Evolutionary conservation across 1,140 invertebrate genomes (phyloP), one percentile per base, ranked within the genome.

Genomic region (Drosophila sturtevanti): DNA sequence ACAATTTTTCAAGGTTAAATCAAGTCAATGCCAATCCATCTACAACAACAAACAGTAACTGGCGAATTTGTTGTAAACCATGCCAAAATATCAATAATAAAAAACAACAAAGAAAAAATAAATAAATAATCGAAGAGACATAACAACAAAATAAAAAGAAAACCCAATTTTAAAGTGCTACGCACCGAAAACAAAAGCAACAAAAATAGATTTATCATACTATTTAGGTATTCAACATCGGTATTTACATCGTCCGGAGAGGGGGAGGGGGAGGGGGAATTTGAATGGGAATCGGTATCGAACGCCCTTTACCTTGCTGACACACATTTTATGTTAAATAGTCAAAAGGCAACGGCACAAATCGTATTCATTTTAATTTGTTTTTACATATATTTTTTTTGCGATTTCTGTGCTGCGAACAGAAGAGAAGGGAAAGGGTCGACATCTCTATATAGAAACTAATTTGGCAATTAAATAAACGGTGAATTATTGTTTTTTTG

Each of bases 241-340:
- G 80, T 87, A 81, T 78, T 87, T 87, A 87, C 82, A 87, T 48
- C 79, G 61, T 51, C 37, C 59, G 38, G 38, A 22, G 14, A 10
- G 34, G 4, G 24, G 24, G 9, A 41, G n/a, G n/a, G 24, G 34
- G 21, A n/a, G 35, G 0, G 31, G 27, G 27, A 34, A 9, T 64
- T 24, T 37, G 37, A 60, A 37, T 22, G 56, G 59, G 59, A 44
- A 16, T 21, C 56, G 63, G 16, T 34, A 52, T 65, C 74, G 84
- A 80, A 79, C 84, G 84, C 84, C 84, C 84, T 87, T 87, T 87
- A 87, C 84, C 84, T 87, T 87, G 84, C 84, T 87, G 84, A 87
- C 84, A 87, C 77, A 87, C 84, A 87, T 87, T 87, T 87, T 89
- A 87, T 87, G 84, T 80, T 80, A 87, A 87, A 55, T 16, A 80